phyloP scores from a whole-genome alignment of 1,140 invertebrate genomes.

The Cherax destructor region DNA sequence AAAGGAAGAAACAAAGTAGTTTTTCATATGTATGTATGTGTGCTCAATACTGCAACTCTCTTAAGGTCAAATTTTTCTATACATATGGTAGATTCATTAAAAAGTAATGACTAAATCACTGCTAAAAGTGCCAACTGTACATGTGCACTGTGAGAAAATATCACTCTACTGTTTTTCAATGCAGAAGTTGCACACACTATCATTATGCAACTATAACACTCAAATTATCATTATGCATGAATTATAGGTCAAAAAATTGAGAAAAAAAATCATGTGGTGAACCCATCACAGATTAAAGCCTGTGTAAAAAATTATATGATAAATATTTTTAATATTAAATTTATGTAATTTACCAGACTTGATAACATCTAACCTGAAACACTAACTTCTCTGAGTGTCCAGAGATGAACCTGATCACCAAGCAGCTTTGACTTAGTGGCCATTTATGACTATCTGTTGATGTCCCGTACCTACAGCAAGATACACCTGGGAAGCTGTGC shows the following conservation, averaged over 20 bases:
- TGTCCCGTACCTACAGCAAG: not conserved
- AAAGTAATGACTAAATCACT: not conserved
- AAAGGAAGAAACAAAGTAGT: too few relatives aligned
- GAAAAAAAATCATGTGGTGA: not conserved
- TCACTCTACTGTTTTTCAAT: not conserved
- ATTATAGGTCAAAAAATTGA: not conserved
- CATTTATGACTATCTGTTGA: not conserved
- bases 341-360: not conserved
- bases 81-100: constrained; percentile 6
- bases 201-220: constrained; percentile 39
- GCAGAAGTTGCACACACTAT: constrained; percentile 17
- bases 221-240: constrained; percentile 26
- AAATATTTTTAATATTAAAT: not conserved
- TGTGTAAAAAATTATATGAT: constrained; percentile 1
- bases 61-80: not conserved
- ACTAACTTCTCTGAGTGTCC: not conserved
- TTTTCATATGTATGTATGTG: too few relatives aligned
- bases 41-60: not conserved
- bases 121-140: not conserved
- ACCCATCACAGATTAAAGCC: not conserved
- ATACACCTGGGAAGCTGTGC: constrained; percentile 34
- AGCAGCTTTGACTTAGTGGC: not conserved
- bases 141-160: not conserved
- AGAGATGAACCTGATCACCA: not conserved
- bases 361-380: not conserved